Evolutionary conservation across 1,140 invertebrate species (phyloP).

Genomic region (Saccostrea glomerata): DNA sequence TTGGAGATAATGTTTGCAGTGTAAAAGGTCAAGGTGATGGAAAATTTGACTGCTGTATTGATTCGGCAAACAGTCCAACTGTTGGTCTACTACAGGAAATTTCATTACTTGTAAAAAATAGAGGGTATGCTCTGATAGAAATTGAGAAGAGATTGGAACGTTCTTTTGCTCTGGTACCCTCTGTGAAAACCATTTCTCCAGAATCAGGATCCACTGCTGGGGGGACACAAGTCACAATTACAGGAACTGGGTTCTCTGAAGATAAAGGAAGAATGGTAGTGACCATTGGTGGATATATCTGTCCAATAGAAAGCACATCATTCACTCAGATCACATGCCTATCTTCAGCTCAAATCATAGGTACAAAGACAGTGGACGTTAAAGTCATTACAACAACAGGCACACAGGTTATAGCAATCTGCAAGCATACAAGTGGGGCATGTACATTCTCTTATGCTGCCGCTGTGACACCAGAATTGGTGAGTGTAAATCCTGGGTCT

Average conservation of each 20-base stretch:
- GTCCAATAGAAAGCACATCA: conserved; percentile 48
- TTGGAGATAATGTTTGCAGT: conserved; percentile 53
- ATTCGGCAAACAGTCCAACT: conserved; percentile 44
- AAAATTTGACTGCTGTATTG: conserved; percentile 43
- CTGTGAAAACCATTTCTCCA: conserved; percentile 56
- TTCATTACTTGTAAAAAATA: conserved; percentile 62
- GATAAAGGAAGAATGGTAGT: conserved; percentile 45
- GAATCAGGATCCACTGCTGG: conserved; percentile 60
- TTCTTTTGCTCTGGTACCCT: conserved; percentile 61
- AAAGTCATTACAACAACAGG: conserved; percentile 35
- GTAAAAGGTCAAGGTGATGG: conserved; percentile 13
- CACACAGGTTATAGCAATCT: conserved; percentile 30
- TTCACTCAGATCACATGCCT: conserved; percentile 60
- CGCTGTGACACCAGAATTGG: conserved; percentile 37
- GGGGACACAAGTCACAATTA: conserved; percentile 60
- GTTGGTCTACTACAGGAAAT: conserved; percentile 59
- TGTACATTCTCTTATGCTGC: conserved; percentile 43
- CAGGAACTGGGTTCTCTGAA: conserved; percentile 56
- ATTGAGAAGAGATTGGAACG: conserved; percentile 44
- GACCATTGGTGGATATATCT: conserved; percentile 42
- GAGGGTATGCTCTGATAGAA: conserved; percentile 60
- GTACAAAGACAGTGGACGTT: conserved; percentile 42
- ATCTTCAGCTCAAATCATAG: conserved; percentile 37
- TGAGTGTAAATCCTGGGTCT: conserved; percentile 25
- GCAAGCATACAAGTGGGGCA: background rate